phyloP scores from a whole-genome alignment of 2,797 vertebrate species.

The Acipenser oxyrinchus region DNA sequence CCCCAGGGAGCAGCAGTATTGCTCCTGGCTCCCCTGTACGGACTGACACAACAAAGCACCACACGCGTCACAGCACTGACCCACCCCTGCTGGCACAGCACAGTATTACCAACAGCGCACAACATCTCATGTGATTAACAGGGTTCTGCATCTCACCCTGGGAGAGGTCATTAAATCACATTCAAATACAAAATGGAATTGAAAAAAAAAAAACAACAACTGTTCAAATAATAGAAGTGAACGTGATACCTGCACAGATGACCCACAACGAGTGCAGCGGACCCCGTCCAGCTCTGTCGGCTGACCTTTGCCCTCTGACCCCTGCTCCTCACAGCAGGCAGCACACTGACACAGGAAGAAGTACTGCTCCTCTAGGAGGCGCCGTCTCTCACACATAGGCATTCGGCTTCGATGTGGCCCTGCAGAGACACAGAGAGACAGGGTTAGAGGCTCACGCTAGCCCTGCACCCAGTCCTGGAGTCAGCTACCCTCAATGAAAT shows the following conservation, averaged over 20 bases:
- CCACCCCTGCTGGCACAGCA: conserved; percentile 31
- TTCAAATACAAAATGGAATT: not conserved
- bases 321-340: conserved; percentile 56
- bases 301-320: conserved; percentile 11
- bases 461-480: too few species aligned
- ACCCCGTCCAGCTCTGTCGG: conserved; percentile 39
- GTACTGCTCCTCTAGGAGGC: conserved; percentile 75
- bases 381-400: conserved; percentile 59
- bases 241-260: conserved; percentile 58
- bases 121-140: not conserved
- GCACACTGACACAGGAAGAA: conserved; percentile 79
- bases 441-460: not conserved
- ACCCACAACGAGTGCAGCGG: conserved; percentile 63
- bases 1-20: conserved; percentile 36
- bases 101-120: conserved; percentile 18
- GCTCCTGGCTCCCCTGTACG: conserved; percentile 28
- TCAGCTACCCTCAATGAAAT: too few species aligned
- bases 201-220: not conserved
- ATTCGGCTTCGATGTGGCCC: conserved; percentile 75
- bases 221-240: not conserved
- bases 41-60: conserved; percentile 10
- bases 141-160: too few species aligned
- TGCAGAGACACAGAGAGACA: conserved; percentile 21
- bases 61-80: not conserved
- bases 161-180: not conserved